Evolutionary conservation across 2,797 vertebrate genomes (phyloP), one percentile per base, ranked within the genome.

Genomic region (Hippoglossus hippoglossus): DNA sequence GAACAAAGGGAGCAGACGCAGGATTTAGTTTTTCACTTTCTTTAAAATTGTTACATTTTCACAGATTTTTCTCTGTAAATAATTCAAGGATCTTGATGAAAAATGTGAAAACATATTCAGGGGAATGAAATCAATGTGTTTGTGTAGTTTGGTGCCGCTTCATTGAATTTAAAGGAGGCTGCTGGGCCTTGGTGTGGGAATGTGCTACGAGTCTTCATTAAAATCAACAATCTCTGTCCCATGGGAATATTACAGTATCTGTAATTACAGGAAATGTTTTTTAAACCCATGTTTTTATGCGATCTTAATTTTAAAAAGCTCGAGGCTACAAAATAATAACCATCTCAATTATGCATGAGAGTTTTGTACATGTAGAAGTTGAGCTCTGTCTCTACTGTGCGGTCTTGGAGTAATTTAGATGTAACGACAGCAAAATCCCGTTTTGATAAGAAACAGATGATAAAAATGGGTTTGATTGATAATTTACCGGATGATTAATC

Each of bases 401-500:
- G 46, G 7, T 64, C 28, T 34, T 59, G 57, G 54, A 50, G 53
- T n/a, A 44, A 36, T 41, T 79, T 31, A 51, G 9, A 72, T 62
- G 50, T 60, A 77, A 59, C 75, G 63, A 77, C 57, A 62, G 70
- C 69, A 59, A 55, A 56, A 78, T 82, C 60, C 39, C 73, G 62
- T 72, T 63, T 64, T 64, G 54, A 68, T 72, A 80, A 89, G 83
- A 74, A 75, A 58, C 61, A 75, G 73, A 77, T 90, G 72, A 79
- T 39, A 39, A 39, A 39, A 87, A 78, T 67, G 65, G 31, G 70
- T 72, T 83, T 88, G 87, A 88, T 88, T 79, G 61, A 53, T 74
- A 61, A 92, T 89, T 84, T 87, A 53, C 77, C 84, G 82, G 83
- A 22, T 85, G 79, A 82, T 92, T 86, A 87, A 77, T 85, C 54